Evolutionary conservation across 2,113 vertebrate genomes (phyloP), one percentile per base, ranked within the genome.

Genomic region (Cyprinodon tularosa): DNA sequence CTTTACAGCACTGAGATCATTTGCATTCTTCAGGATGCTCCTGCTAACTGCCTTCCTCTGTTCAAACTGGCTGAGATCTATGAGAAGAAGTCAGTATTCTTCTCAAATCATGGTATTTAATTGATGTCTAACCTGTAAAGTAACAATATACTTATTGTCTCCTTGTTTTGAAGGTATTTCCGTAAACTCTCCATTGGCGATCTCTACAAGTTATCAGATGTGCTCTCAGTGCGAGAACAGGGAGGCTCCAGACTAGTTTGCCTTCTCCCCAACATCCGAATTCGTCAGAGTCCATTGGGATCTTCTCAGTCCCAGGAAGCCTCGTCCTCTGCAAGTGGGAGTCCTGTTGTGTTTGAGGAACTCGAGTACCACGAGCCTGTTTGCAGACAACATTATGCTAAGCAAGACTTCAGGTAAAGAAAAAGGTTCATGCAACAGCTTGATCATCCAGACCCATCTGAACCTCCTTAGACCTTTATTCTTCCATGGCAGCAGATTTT

Each of bases 31-130:
- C 97, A 97, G 80, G 98, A 99, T 77, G 96, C 97, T 14, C 98
- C 98, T 44, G 98, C 97, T 68, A 96, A 93, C 81, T 99, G 97
- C 76, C 95, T 99, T 80, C 98, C 98, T 72, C 91, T 99, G 12
- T 97, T 96, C 91, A 99, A 99, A 76, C 97, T 99, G 70, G 95
- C 94, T 15, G 98, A 99, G 81, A 96, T 97, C 77, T 99, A 98
- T 88, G 98, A 99, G 88, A 99, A 97, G 85, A 98, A 96, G 98
- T 99, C 93, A 91, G 96, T 89, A 45, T 12, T 11, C 0, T 0
- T 71, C 15, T 74, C 5, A 59, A 20, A 10, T 22, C 4, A 0
- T 14, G 15, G 20, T n/a, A 15, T 29, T 22, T 37, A 0, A 20
- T 48, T 17, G 9, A 53, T 9, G 50, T 53, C 50, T 39, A 3